These are phyloP conservation scores for Tridacna crocea DNA, from an alignment of 2,888 invertebrate species.

Conservation along the genomic window DNA sequence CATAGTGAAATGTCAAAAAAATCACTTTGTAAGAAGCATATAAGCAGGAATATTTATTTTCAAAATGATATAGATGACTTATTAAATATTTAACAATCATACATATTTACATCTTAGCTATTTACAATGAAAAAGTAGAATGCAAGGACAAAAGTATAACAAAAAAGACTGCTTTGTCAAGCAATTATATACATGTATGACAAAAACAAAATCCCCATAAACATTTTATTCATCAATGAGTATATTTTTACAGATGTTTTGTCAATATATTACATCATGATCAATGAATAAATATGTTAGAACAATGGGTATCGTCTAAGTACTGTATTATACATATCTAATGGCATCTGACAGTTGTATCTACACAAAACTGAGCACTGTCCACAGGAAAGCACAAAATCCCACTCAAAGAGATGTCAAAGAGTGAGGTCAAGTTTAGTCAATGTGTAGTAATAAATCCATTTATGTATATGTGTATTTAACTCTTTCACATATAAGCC, in stretches of 20 bases:
- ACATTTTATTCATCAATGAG: background rate
- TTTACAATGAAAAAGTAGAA: constrained; percentile 25
- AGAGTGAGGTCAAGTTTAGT: too few relatives aligned
- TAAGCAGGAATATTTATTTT: constrained; percentile 25
- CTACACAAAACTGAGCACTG: too few relatives aligned
- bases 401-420: too few relatives aligned
- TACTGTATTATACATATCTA: too few relatives aligned
- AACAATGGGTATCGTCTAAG: too few relatives aligned
- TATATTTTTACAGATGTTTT: background rate
- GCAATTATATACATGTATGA: constrained; percentile 5
- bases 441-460: too few relatives aligned
- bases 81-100: constrained; percentile 53
- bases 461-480: too few relatives aligned
- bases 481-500: too few relatives aligned
- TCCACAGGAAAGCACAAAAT: too few relatives aligned
- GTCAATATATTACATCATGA: background rate
- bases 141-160: constrained; percentile 8
- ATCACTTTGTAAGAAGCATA: constrained; percentile 29
- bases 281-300: background rate
- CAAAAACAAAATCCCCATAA: background rate
- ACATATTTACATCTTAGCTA: constrained; percentile 57
- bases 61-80: constrained; percentile 29
- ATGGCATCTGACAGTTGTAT: too few relatives aligned
- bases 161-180: constrained; percentile 5
- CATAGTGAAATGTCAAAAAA: constrained; percentile 34